Evolutionary conservation across 2,113 vertebrate species (phyloP).

Genomic region (Caretta caretta): DNA sequence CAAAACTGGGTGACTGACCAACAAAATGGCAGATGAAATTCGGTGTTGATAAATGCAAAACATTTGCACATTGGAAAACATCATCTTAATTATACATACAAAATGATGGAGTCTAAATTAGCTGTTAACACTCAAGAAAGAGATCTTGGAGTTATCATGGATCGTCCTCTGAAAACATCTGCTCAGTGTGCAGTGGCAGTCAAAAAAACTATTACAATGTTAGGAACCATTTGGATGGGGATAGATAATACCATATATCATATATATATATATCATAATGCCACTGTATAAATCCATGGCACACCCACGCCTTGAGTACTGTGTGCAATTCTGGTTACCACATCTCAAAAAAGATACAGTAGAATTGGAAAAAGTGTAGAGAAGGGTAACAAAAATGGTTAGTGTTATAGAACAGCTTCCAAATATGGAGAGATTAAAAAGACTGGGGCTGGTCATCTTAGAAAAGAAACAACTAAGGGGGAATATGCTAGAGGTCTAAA

Average conservation of each 20-base stretch:
- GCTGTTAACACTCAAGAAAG: background rate
- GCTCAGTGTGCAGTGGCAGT: background rate
- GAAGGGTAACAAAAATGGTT: background rate
- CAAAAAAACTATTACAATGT: background rate
- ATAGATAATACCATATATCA: background rate
- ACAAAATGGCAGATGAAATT: background rate
- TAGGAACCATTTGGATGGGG: background rate
- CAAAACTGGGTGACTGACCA: background rate
- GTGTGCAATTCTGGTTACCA: background rate
- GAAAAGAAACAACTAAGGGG: background rate
- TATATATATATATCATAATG: background rate
- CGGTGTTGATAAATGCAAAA: background rate
- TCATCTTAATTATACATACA: background rate
- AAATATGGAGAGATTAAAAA: too few species aligned
- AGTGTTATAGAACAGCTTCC: background rate
- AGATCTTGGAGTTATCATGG: background rate
- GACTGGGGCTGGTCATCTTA: background rate
- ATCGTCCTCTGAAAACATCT: background rate
- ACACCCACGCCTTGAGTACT: background rate
- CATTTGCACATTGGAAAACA: background rate
- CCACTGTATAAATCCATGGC: background rate
- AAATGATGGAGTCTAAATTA: background rate
- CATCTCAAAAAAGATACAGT: background rate
- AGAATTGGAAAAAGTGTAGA: background rate
- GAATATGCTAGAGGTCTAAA: background rate